phyloP scores from a whole-genome alignment of 2,888 invertebrate species.

The Nycteola revayana region DNA sequence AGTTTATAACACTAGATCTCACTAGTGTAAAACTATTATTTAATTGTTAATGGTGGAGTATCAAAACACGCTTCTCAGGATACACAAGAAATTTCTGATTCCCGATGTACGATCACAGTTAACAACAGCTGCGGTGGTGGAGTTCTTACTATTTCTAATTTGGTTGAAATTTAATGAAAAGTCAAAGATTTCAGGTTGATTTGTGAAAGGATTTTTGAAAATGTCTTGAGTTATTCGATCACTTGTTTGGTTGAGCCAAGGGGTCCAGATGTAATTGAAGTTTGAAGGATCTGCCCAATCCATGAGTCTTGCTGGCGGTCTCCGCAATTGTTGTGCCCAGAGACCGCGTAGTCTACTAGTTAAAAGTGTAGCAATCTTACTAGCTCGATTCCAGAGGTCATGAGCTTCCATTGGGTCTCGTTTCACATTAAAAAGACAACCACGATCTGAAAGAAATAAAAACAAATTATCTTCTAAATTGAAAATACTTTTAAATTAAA shows the following conservation, averaged over 20 bases:
- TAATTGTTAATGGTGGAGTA: too few relatives aligned
- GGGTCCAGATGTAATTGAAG: constrained; percentile 87
- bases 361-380: constrained; percentile 67
- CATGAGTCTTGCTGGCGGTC: constrained; percentile 68
- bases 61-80: constrained; percentile 61
- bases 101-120: constrained; percentile 56
- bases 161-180: constrained; percentile 36
- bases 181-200: constrained; percentile 31
- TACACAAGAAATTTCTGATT: constrained; percentile 65
- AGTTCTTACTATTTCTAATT: constrained; percentile 26
- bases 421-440: constrained; percentile 89
- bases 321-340: constrained; percentile 73
- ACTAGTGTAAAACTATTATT: background rate
- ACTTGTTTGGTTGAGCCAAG: constrained; percentile 68
- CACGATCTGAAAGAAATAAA: constrained; percentile 68
- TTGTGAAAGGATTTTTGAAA: too few relatives aligned
- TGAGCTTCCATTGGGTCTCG: constrained; percentile 91
- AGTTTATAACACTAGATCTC: background rate
- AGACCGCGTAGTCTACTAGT: constrained; percentile 64
- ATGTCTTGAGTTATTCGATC: constrained; percentile 9
- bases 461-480: too few relatives aligned
- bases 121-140: constrained; percentile 42
- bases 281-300: constrained; percentile 85
- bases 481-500: too few relatives aligned
- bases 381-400: constrained; percentile 82